Evolutionary conservation across 1,140 invertebrate genomes (phyloP).

Genomic region (Solen grandis): DNA sequence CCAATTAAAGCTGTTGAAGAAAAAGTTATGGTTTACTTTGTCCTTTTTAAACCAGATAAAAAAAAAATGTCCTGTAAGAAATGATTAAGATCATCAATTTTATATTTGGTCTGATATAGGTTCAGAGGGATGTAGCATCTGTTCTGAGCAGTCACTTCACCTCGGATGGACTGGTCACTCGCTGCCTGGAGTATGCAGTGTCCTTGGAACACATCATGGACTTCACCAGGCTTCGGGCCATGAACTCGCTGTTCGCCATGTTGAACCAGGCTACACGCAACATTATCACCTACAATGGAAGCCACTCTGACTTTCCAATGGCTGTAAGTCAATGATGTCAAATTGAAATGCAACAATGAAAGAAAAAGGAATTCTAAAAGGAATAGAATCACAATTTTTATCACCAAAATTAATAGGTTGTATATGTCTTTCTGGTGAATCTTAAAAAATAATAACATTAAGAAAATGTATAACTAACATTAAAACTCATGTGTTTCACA

Average conservation of each 20-base stretch:
- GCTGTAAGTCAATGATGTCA: slow-evolving; percentile 80
- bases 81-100: too few relatives aligned
- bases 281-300: slow-evolving; percentile 95
- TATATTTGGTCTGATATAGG: too few relatives aligned
- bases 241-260: slow-evolving; percentile 98
- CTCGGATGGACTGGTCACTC: slow-evolving; percentile 95
- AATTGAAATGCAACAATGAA: not conserved
- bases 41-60: too few relatives aligned
- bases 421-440: too few relatives aligned
- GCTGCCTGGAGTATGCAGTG: slow-evolving; percentile 94
- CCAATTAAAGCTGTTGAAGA: too few relatives aligned
- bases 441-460: too few relatives aligned
- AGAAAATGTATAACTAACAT: too few relatives aligned
- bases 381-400: too few relatives aligned
- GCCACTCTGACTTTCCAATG: slow-evolving; percentile 96
- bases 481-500: too few relatives aligned
- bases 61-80: too few relatives aligned
- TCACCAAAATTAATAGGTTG: too few relatives aligned
- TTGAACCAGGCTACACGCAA: slow-evolving; percentile 95
- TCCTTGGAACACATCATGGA: slow-evolving; percentile 98
- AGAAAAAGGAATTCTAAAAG: not conserved
- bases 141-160: slow-evolving; percentile 93
- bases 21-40: too few relatives aligned
- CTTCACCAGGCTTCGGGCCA: slow-evolving; percentile 95
- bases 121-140: slow-evolving; percentile 93